These are phyloP conservation scores for Propithecus deckenii DNA, from an alignment of 2,797 vertebrate genomes.

Conservation along the genomic window DNA sequence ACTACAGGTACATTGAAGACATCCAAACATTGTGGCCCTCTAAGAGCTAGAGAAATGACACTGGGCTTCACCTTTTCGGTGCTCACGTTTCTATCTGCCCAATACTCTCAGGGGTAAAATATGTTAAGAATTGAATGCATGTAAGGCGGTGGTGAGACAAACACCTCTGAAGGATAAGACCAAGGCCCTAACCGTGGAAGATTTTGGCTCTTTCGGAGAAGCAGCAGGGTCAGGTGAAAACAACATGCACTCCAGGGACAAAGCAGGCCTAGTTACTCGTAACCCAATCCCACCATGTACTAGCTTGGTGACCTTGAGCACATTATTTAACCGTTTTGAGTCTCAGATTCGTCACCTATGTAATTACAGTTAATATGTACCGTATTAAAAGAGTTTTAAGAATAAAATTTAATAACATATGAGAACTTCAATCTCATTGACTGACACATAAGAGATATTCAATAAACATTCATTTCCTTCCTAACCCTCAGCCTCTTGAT, in stretches of 20 bases:
- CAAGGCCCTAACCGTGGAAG: neutral
- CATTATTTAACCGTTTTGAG: neutral
- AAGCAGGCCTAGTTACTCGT: neutral
- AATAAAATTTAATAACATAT: slow-evolving; percentile 14
- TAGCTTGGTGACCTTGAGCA: neutral
- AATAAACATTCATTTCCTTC: slow-evolving; percentile 11
- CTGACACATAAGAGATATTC: neutral
- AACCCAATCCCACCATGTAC: neutral
- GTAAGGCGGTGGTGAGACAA: neutral
- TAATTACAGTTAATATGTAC: neutral
- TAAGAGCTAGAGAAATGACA: neutral
- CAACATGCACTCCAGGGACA: neutral
- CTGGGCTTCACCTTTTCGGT: neutral
- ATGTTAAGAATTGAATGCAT: neutral
- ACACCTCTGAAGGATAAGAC: neutral
- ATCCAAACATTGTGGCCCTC: neutral
- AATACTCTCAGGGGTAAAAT: neutral
- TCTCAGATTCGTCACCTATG: neutral
- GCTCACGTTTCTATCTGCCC: neutral
- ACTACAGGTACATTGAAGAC: neutral
- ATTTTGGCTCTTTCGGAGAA: neutral
- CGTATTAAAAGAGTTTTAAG: slow-evolving; percentile 4
- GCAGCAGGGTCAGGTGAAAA: neutral
- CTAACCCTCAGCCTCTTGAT: neutral
- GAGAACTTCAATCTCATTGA: neutral